phyloP scores from a whole-genome alignment of 23 tunicate species.

The Corella eumyota region DNA sequence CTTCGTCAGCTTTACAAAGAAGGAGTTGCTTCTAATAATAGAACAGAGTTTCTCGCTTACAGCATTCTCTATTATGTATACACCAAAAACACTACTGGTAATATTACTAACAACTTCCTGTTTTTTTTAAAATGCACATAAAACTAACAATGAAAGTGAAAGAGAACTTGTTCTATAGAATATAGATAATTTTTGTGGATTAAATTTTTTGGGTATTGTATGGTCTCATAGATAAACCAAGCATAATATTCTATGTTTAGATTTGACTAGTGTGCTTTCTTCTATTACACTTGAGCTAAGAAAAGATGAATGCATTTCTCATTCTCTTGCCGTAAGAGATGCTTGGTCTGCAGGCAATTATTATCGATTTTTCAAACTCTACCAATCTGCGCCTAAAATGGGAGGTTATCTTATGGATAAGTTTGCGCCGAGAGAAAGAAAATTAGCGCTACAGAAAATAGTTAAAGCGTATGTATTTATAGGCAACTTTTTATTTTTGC shows the following conservation, averaged over 20 bases:
- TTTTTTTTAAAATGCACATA: neutral
- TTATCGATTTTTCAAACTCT: constrained; percentile 73
- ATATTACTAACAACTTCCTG: neutral
- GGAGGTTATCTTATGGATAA: constrained; percentile 95
- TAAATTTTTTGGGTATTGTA: neutral
- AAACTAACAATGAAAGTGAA: neutral
- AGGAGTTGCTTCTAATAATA: constrained; percentile 55
- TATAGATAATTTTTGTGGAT: no score
- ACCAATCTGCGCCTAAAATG: constrained; percentile 52
- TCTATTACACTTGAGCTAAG: constrained; percentile 52
- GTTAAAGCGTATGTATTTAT: constrained; percentile 90
- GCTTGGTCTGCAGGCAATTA: constrained; percentile 76
- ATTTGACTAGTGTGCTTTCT: constrained; percentile 54
- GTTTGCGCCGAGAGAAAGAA: constrained; percentile 79
- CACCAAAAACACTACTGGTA: constrained; percentile 97
- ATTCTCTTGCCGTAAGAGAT: constrained; percentile 59
- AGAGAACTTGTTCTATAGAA: neutral
- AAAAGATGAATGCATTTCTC: constrained; percentile 40
- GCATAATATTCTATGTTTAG: constrained; percentile 6
- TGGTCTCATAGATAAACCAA: neutral
- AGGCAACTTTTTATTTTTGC: constrained; percentile 1
- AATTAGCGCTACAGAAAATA: constrained; percentile 47
- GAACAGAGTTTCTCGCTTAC: constrained; percentile 93
- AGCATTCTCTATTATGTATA: constrained; percentile 90
- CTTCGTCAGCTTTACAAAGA: constrained; percentile 83